A percentile compares a stretch with the other conserved stretches of the same genome.
Evolutionary conservation across 2,888 invertebrate genomes (phyloP).

Genomic region (Drosophila nigricruria): DNA sequence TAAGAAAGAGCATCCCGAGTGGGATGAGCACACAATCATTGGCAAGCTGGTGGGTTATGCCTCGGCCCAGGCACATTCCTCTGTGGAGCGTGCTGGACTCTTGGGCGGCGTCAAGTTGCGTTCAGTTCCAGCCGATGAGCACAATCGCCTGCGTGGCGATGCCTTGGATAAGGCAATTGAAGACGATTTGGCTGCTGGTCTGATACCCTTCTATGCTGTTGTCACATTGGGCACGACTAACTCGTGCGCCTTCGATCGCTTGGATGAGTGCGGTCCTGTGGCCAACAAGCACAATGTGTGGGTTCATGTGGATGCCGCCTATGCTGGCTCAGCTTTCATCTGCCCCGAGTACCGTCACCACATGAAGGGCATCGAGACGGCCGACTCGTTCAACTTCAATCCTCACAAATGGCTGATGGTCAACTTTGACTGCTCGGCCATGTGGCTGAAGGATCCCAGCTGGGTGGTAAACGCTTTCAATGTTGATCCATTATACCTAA

Average conservation of each 20-base stretch:
- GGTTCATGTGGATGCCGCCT: conserved; percentile 98
- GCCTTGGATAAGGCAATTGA: conserved; percentile 91
- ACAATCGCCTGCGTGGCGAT: conserved; percentile 91
- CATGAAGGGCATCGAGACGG: conserved; percentile 94
- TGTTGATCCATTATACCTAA: conserved; percentile 98
- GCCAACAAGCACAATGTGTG: conserved; percentile 92
- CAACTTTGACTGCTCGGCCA: conserved; percentile 99
- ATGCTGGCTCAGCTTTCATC: conserved; percentile 97
- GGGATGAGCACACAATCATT: conserved; percentile 90
- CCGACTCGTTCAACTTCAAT: conserved; percentile 99
- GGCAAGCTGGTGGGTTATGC: conserved; percentile 94
- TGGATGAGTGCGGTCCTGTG: conserved; percentile 96
- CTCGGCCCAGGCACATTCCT: conserved; percentile 96
- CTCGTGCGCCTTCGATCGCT: conserved; percentile 96
- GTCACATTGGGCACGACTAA: conserved; percentile 97
- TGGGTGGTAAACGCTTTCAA: conserved; percentile 98
- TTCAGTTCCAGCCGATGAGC: conserved; percentile 89
- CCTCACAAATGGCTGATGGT: conserved; percentile 99
- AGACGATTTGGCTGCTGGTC: conserved; percentile 93
- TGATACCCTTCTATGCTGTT: conserved; percentile 97
- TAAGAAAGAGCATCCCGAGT: conserved; percentile 90
- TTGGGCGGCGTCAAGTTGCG: conserved; percentile 94
- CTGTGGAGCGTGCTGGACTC: conserved; percentile 96
- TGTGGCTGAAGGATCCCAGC: conserved; percentile 97
- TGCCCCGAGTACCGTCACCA: conserved; percentile 97